Base-by-base conservation (phyloP, 2,113 vertebrate species). In the Proterorhinus semilunaris region DNA sequence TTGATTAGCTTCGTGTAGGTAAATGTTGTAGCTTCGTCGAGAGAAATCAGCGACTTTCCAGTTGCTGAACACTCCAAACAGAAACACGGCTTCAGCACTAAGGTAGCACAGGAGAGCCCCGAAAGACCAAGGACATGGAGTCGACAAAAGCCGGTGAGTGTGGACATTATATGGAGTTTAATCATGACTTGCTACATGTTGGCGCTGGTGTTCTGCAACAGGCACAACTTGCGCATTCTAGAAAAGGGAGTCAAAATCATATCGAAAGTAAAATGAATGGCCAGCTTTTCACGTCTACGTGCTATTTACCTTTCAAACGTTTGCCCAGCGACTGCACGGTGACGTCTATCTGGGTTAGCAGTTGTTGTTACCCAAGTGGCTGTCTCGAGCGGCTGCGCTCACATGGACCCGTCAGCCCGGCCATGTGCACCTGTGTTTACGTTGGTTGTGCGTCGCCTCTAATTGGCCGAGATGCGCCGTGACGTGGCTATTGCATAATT, bases 381-480 rank as follows among this genome's bases (percentile, higher is more conserved):
- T 66, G 57, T 66, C 68, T 82, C 3, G 7, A 27, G 79, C 64
- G 17, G 65, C 70, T 48, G 63, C 0, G 1, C 93, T 96, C 95
- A 96, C 95, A 96, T 96, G 95, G 93, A 91, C 88, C 27, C 65
- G 57, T 78, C 85, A 80, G 85, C 73, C 89, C 89, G 89, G 94
- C 94, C 95, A 95, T 94, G 95, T 96, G 95, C 93, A 47, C 80
- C 83, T 92, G 88, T 96, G 94, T 96, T 94, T 96, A 95, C 94
- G 93, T 91, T 92, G 65, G 72, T 73, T 80, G 66, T 91, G 86
- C 92, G 91, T 91, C 88, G 70, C 50, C 75, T 48, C 90, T 84
- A 79, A 95, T 96, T 96, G 95, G 95, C 71, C 69, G 81, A 74
- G 77, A 55, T n/a, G 66, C n/a, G 61, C 70, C 0, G 68, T 95